Evolutionary conservation across 2,888 invertebrate genomes (phyloP), one percentile per base, ranked within the genome.

Genomic region (Odontomyia ornata): DNA sequence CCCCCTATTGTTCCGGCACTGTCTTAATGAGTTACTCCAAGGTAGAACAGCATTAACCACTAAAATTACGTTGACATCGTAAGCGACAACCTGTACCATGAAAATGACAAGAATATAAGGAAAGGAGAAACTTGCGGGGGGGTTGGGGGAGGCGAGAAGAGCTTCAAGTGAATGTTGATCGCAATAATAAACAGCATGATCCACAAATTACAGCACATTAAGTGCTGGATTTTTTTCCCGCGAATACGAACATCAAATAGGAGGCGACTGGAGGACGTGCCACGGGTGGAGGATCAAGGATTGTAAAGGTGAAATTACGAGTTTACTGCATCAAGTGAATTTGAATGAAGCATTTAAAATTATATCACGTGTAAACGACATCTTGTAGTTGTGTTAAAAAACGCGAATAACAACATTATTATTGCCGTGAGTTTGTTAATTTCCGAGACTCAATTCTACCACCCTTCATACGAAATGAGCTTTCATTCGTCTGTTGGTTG

Each of bases 181-280:
- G 43, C 69, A 23, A 69, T 69, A 69, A 69, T 69, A 69, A 69
- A 69, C 69, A 69, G 69, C 69, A 69, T 69, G 69, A 69, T 69
- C 69, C 69, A 30, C 69, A 69, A 69, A 69, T 69, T 69, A 69
- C 69, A 69, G 69, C 47, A 46, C 36, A 36, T 36, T 36, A 36
- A 36, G 36, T 36, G 36, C 9, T 36, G 36, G 36, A 36, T 36
- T 36, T 36, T 36, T 36, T 36, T 3, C 9, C 5, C 9, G 36
- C 36, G 3, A 36, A 5, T 36, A 3, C 5, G 36, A 3, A 36
- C 36, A 36, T 36, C 36, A 9, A 9, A 9, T 9, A 9, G 36
- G 9, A 36, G 36, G 3, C 36, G 3, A 36, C 5, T 5, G 9
- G 9, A 36, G 9, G 36, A 36, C 3, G 9, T 36, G 36, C 5